Base-by-base conservation (phyloP, 1,140 invertebrate genomes). In the Anagrus nilaparvatae region DNA sequence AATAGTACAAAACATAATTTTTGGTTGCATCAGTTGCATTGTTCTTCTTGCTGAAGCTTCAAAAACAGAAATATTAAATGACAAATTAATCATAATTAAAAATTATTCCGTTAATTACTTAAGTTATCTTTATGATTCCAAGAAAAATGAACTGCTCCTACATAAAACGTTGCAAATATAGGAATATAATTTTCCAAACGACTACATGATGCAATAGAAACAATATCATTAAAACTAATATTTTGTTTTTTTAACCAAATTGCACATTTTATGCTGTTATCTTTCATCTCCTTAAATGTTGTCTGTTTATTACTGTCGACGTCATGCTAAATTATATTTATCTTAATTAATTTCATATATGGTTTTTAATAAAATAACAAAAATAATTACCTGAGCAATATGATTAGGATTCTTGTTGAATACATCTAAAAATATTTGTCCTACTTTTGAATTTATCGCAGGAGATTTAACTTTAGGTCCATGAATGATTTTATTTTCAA, bases 1-100 rank as follows among this genome's bases (percentile, higher is more conserved):
- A 30, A 47, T 30, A n/a, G 52, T 48, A 4, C 48, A 43, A 27
- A 66, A 66, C 5, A 62, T 46, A 10, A 65, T 20, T 43, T 62
- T 61, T 6, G 62, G 60, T n/a, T 46, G 28, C 0, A 51, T 52
- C n/a, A 56, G 40, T 5, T 52, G 49, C 16, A 65, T 28, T 8
- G 59, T 41, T 35, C 60, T 44, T 17, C n/a, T 34, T 2, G 45
- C 45, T 1, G 19, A 24, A 20, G 16, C 44, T 46, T 14, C n/a
- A 16, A 43, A 18, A 32, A 6, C 8, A 7, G 28, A 5, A 20
- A 17, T 29, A 17, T 17, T 6, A 33, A 7, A 34, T 18, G n/a
- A n/a, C n/a, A n/a, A n/a, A n/a, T n/a, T n/a, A n/a, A n/a, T n/a
- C n/a, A n/a, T n/a, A n/a, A n/a, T n/a, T n/a, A n/a, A n/a, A n/a